These are phyloP conservation scores for Percopsis transmontana DNA, from an alignment of 2,113 vertebrate genomes.

Conservation along the genomic window DNA sequence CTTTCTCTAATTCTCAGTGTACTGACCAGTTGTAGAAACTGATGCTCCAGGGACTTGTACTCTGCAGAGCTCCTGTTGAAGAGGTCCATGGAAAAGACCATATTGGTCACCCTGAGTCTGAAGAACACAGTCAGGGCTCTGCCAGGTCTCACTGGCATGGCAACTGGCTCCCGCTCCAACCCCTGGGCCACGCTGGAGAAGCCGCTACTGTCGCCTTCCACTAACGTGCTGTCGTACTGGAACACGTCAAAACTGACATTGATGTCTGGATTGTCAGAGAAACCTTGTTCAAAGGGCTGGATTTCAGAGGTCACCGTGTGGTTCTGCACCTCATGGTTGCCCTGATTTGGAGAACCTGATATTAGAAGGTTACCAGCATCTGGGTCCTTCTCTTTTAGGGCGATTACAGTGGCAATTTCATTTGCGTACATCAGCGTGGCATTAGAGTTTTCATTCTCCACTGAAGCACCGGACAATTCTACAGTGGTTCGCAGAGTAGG, in stretches of 20 bases:
- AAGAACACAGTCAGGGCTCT: conserved; percentile 91
- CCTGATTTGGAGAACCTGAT: not conserved
- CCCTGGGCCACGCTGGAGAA: conserved; percentile 56
- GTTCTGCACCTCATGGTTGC: not conserved
- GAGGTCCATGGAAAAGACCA: conserved; percentile 91
- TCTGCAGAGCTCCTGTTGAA: conserved; percentile 96
- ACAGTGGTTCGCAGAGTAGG: conserved; percentile 12
- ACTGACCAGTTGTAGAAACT: conserved; percentile 91
- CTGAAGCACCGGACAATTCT: not conserved
- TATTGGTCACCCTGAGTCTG: conserved; percentile 95
- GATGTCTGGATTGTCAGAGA: conserved; percentile 30
- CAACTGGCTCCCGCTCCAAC: conserved; percentile 49
- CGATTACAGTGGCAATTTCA: too few relatives aligned
- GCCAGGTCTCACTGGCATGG: conserved; percentile 61
- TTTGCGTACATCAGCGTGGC: not conserved
- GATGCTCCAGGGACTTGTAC: conserved; percentile 90
- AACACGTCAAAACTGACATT: conserved; percentile 66
- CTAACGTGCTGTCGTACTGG: conserved; percentile 30
- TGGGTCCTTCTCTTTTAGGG: not conserved
- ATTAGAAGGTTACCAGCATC: not conserved
- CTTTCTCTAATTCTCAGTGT: conserved; percentile 6
- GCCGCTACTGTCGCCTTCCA: conserved; percentile 60
- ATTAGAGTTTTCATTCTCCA: not conserved
- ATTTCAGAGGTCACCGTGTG: not conserved
- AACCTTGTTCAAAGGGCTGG: not conserved